These are phyloP conservation scores for Drosophila tropicalis DNA, from an alignment of 1,140 invertebrate genomes.

Conservation along the genomic window DNA sequence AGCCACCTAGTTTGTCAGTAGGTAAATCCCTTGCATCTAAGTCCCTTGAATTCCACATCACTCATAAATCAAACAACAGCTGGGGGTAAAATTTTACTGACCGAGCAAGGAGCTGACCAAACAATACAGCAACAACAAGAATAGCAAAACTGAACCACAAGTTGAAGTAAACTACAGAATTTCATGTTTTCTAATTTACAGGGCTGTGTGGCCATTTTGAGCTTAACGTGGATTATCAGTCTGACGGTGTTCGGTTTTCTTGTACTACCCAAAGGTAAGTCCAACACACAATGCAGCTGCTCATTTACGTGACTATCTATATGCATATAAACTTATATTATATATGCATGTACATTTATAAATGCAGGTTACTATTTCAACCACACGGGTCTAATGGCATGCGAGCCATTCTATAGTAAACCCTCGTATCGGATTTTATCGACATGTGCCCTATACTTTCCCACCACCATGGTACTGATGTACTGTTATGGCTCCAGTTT, in stretches of 20 bases:
- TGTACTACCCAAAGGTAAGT: constrained; percentile 88
- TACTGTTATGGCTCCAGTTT: constrained; percentile 95
- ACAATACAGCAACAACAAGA: background rate
- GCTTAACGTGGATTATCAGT: constrained; percentile 91
- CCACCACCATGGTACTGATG: constrained; percentile 94
- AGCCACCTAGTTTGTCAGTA: constrained; percentile 9
- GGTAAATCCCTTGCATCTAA: constrained; percentile 21
- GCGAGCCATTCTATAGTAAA: constrained; percentile 92
- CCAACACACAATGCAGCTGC: background rate
- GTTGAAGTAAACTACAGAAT: constrained; percentile 10
- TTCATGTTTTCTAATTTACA: constrained; percentile 83
- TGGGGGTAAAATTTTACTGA: constrained; percentile 9
- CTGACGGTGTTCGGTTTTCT: constrained; percentile 91
- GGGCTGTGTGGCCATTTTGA: constrained; percentile 92
- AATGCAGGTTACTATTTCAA: constrained; percentile 91
- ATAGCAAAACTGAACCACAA: background rate
- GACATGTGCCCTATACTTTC: constrained; percentile 93
- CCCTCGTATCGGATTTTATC: constrained; percentile 90
- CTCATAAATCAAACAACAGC: constrained; percentile 54
- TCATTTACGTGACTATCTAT: constrained; percentile 16
- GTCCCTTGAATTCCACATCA: constrained; percentile 21
- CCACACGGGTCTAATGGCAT: constrained; percentile 91
- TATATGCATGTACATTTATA: constrained; percentile 16
- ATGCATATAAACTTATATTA: constrained; percentile 22
- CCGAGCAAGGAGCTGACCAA: background rate